A percentile compares a stretch with the other conserved stretches of the same genome.
phyloP scores from a whole-genome alignment of 2,797 vertebrate species.

The Sebastiscus tertius region DNA sequence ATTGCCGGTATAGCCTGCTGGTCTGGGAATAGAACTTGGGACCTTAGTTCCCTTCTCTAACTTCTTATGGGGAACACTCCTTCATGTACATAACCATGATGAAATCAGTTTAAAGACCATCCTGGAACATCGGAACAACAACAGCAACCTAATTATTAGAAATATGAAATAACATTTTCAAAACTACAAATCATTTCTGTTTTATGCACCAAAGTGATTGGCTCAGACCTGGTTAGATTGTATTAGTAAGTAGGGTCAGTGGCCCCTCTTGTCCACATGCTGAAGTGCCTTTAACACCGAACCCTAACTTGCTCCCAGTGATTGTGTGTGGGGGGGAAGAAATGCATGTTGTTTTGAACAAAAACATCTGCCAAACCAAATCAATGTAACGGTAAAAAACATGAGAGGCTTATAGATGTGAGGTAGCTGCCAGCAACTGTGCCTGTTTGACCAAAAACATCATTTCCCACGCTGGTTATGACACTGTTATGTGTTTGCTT shows the following conservation, averaged over 20 bases:
- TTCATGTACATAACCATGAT: too few relatives aligned
- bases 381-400: constrained; percentile 1
- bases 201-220: not conserved
- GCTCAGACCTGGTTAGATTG: not conserved
- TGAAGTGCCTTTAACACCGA: not conserved
- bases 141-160: not conserved
- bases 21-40: not conserved
- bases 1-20: not conserved
- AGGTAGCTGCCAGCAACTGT: not conserved
- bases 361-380: not conserved
- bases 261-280: not conserved
- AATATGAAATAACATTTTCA: not conserved
- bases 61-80: too few relatives aligned
- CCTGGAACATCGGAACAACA: too few relatives aligned
- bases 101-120: too few relatives aligned
- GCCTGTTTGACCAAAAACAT: constrained; percentile 2
- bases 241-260: not conserved
- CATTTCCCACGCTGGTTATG: not conserved
- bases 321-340: not conserved
- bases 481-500: not conserved
- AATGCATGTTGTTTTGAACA: not conserved
- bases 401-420: not conserved
- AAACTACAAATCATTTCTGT: not conserved
- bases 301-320: not conserved
- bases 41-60: not conserved